phyloP scores from a whole-genome alignment of 2,888 invertebrate species.

The Cerastoderma edule region DNA sequence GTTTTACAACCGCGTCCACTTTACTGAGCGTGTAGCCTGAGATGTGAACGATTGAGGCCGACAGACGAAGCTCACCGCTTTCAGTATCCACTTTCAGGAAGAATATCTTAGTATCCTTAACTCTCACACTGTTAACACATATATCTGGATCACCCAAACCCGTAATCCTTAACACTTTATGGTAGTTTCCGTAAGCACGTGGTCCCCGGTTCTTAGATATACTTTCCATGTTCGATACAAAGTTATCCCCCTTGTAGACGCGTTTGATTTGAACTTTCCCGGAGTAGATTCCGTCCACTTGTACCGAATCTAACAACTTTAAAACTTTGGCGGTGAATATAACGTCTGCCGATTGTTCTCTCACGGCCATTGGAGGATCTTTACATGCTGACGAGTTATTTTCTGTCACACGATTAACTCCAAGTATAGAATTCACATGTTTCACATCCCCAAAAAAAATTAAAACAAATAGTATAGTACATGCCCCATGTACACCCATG shows the following conservation, averaged over 20 bases:
- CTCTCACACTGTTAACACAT: slow-evolving; percentile 34
- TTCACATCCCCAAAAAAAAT: too few relatives aligned
- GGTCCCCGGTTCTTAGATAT: slow-evolving; percentile 7
- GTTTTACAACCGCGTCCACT: neutral
- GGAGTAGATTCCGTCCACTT: slow-evolving; percentile 19
- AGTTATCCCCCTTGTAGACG: slow-evolving; percentile 45
- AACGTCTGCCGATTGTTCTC: slow-evolving; percentile 26
- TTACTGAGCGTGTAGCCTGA: slow-evolving; percentile 5
- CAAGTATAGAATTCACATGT: neutral
- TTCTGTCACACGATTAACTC: neutral
- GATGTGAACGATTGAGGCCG: slow-evolving; percentile 1
- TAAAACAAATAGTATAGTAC: too few relatives aligned
- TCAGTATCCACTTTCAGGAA: slow-evolving; percentile 29
- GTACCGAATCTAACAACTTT: slow-evolving; percentile 17
- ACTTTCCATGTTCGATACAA: slow-evolving; percentile 19
- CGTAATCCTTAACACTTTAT: slow-evolving; percentile 37
- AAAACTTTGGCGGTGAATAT: slow-evolving; percentile 40
- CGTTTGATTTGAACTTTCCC: slow-evolving; percentile 47
- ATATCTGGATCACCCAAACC: slow-evolving; percentile 29
- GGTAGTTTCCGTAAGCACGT: slow-evolving; percentile 20
- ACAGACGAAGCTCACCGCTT: neutral
- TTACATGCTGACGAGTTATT: too few relatives aligned
- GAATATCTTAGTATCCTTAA: slow-evolving; percentile 42
- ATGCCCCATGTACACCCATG: too few relatives aligned
- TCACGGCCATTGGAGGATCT: slow-evolving; percentile 5